Evolutionary conservation across 2,113 vertebrate species (phyloP), one percentile per base, ranked within the genome.

Genomic region (Apus apus): DNA sequence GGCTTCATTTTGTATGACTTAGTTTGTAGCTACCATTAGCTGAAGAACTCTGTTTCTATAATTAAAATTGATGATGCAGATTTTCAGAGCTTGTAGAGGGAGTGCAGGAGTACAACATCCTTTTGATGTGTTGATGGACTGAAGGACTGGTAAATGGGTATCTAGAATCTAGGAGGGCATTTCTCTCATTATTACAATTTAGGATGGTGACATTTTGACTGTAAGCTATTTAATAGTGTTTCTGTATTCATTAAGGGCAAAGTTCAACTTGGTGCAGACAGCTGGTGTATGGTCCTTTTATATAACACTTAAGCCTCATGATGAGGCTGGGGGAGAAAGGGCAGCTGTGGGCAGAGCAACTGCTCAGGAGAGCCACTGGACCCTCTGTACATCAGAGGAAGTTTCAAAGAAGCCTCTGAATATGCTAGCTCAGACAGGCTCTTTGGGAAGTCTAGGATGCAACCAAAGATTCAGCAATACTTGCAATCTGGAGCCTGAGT

Each of bases 251-350:
- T 93, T 95, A 96, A 96, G 93, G 95, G 90, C 96, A 96, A 94
- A 97, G 94, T 94, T 96, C 94, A 96, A 82, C 94, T 92, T 85
- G 76, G 66, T 90, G 90, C 93, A 96, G 93, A 92, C 85, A 96
- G 96, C 96, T 97, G 96, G 94, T 96, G 93, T 88, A 94, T 96
- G 94, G 94, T 94, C 96, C 93, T 94, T 97, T 97, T 87, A 96
- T 97, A 92, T 92, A 96, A 96, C 92, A 96, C 92, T 96, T 96
- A 93, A 96, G 83, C 90, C 86, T 97, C 46, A 70, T 94, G 93
- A 97, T 95, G 96, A 96, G 88, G 90, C 73, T 97, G 68, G 82
- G 90, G 93, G 87, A 97, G 73, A 76, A 96, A 96, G 88, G 88
- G 92, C 96, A 97, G 96, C 94, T 96, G 96, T 84, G 91, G 94